Conservation (phyloP, 2,888 invertebrate species). For the Agriopis aurantiaria region DNA sequence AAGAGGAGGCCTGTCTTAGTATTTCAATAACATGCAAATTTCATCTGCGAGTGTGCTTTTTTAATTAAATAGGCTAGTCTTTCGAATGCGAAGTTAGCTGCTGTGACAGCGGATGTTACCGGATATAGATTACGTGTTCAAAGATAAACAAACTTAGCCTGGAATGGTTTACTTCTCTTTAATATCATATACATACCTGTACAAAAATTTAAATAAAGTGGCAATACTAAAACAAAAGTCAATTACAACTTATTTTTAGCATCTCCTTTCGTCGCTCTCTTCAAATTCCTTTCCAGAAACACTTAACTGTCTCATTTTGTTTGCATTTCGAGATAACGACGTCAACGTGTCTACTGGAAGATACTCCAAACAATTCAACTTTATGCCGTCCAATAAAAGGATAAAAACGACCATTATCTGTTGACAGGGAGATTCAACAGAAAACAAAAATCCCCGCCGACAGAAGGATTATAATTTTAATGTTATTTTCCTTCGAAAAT, state of each 20-base stretch:
- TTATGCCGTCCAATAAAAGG: conserved; percentile 24
- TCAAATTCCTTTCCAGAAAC: conserved; percentile 8
- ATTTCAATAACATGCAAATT: too few species aligned
- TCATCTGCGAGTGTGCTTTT: too few species aligned
- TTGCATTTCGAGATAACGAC: conserved; percentile 42
- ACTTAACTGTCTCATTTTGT: conserved; percentile 26
- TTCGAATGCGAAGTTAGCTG: too few species aligned
- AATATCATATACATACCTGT: too few species aligned
- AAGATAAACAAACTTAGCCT: too few species aligned
- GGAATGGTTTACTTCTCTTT: too few species aligned
- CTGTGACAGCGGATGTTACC: too few species aligned
- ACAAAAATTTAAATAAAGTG: too few species aligned
- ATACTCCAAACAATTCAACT: conserved; percentile 38
- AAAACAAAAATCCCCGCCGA: conserved; percentile 16
- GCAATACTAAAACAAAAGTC: too few species aligned
- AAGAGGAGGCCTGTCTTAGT: too few species aligned
- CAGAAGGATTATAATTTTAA: conserved; percentile 25
- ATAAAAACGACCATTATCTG: conserved; percentile 18
- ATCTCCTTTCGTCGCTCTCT: conserved; percentile 5
- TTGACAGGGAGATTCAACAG: conserved; percentile 1
- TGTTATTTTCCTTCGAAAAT: conserved; percentile 28
- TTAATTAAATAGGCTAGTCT: too few species aligned
- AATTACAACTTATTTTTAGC: conserved; percentile 2
- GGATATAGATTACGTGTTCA: too few species aligned
- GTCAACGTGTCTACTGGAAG: conserved; percentile 31